Conservation (phyloP, 2,888 invertebrate genomes). For the Orgyia antiqua region DNA sequence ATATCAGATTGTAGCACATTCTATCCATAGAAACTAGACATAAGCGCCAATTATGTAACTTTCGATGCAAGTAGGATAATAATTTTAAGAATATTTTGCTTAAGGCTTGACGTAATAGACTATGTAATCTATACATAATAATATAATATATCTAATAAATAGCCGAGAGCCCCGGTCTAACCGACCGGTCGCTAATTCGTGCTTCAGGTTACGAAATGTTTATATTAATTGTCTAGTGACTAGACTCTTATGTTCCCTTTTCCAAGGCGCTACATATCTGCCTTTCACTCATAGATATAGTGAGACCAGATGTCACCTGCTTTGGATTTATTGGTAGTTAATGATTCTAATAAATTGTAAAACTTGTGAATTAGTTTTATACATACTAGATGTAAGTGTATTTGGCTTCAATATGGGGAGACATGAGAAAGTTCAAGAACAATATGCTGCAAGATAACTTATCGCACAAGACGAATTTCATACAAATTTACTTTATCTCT, state of each 20-base stretch:
- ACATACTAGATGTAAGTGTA: background rate
- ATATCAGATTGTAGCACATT: background rate
- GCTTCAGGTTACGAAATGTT: slow-evolving; percentile 60
- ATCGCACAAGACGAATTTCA: slow-evolving; percentile 29
- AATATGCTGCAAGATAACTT: slow-evolving; percentile 29
- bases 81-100: slow-evolving; percentile 40
- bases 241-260: slow-evolving; percentile 29
- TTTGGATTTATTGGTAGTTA: slow-evolving; percentile 43
- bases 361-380: slow-evolving; percentile 26
- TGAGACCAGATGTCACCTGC: slow-evolving; percentile 26
- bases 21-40: too few species aligned
- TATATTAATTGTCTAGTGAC: slow-evolving; percentile 40
- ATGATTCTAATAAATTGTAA: slow-evolving; percentile 28
- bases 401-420: slow-evolving; percentile 5
- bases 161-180: slow-evolving; percentile 37
- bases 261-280: slow-evolving; percentile 45
- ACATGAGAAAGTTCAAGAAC: slow-evolving; percentile 18
- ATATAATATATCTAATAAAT: slow-evolving; percentile 31
- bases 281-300: slow-evolving; percentile 60
- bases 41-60: slow-evolving; percentile 32
- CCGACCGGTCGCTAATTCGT: slow-evolving; percentile 42
- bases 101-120: slow-evolving; percentile 46
- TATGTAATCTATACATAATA: too few species aligned
- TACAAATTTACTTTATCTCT: slow-evolving; percentile 27
- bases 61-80: slow-evolving; percentile 33